Base-by-base conservation (phyloP, 2,797 vertebrate species). In the Atherinosoma microstoma region DNA sequence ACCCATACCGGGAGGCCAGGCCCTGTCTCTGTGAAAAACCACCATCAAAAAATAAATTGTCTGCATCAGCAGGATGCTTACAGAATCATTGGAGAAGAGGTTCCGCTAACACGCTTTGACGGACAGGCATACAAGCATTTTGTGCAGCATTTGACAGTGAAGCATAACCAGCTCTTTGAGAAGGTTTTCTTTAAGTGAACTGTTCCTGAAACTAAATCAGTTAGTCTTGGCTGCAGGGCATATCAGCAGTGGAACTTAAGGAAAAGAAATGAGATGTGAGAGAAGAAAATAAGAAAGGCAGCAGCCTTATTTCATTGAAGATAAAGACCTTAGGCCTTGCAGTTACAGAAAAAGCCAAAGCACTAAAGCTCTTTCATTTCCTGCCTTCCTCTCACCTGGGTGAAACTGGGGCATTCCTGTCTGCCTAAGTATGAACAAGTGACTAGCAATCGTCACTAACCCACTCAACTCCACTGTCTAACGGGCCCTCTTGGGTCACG, bases 141-240 rank as follows among this genome's bases (percentile, higher is more conserved):
- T 78, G 34, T 81, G 73, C 74, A 60, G 58, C n/a, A 47, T 84
- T 80, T 87, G 87, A 89, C 86, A 85, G 82, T 27, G 68, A 74
- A 49, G 45, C 78, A 71, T 63, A 73, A 71, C 58, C 60, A 63
- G 83, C 71, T 78, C 69, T 87, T 83, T 84, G 66, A 73, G 62
- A 32, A 64, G 64, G 79, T 69, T 80, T 59, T 7, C 56, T 85
- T 62, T 81, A 38, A 75, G 73, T 75, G 57, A 70, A 60, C 15
- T 58, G 57, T 54, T 66, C 27, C 3, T 32, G 58, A 65, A 4
- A 72, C 67, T 79, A 84, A 72, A 49, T 69, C 69, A 54, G 64
- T 71, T 72, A 73, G 74, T 40, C 58, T 64, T 64, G 12, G 30
- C 64, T 35, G 38, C 38, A 53, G n/a, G 66, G 32, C 16, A 51